phyloP scores from a whole-genome alignment of 35 echinoderm and acorn worm genomes.

The Ophiothrix spiculata region DNA sequence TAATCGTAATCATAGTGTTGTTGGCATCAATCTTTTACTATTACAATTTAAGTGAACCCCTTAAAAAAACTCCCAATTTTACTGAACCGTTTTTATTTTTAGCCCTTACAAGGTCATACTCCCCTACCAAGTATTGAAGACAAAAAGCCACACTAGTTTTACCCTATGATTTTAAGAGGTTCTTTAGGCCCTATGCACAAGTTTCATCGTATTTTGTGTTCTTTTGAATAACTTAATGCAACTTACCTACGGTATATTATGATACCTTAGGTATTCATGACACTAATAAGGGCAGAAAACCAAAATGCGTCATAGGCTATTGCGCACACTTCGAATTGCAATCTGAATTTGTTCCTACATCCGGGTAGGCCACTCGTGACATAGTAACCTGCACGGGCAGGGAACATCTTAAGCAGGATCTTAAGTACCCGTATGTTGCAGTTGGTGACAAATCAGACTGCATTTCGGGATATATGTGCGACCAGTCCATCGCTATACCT shows the following conservation, averaged over 20 bases:
- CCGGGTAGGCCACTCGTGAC: background rate
- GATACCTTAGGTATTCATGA: too few species aligned
- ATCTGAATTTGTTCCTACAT: background rate
- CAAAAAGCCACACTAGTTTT: too few species aligned
- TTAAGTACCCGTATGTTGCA: background rate
- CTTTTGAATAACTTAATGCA: too few species aligned
- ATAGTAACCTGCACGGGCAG: background rate
- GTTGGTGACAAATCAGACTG: background rate
- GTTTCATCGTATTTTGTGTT: too few species aligned
- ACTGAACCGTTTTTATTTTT: too few species aligned
- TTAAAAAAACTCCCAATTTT: background rate
- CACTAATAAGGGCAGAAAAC: too few species aligned
- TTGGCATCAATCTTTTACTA: background rate
- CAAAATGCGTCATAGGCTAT: too few species aligned
- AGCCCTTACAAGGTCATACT: too few species aligned
- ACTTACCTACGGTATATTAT: too few species aligned
- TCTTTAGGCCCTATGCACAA: too few species aligned
- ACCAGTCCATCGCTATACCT: background rate
- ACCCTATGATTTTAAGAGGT: too few species aligned
- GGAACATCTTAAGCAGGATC: background rate
- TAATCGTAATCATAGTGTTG: background rate
- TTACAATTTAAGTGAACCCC: background rate
- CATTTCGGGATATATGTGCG: background rate
- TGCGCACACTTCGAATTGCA: background rate
- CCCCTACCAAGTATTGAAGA: too few species aligned